A percentile compares a stretch with the other conserved stretches of the same genome.
phyloP scores from a whole-genome alignment of 2,113 vertebrate genomes.

The Chinchilla lanigera region DNA sequence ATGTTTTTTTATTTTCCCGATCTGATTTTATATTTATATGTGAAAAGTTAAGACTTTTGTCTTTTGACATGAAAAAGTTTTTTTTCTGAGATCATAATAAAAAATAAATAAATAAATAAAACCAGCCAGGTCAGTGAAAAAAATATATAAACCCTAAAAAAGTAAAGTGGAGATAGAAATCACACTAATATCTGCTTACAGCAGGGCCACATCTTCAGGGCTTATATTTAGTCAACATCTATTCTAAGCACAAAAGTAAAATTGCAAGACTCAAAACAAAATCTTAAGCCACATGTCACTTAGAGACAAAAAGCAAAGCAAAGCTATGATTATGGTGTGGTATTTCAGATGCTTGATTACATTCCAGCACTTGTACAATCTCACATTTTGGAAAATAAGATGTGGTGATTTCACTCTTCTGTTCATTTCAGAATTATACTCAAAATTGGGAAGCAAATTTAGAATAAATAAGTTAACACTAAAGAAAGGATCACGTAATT shows the following conservation, averaged over 20 bases:
- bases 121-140: not conserved
- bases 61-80: constrained; percentile 32
- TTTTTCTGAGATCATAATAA: not conserved
- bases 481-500: not conserved
- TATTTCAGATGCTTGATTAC: not conserved
- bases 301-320: not conserved
- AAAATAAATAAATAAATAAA: not conserved
- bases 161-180: not conserved
- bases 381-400: constrained; percentile 34
- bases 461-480: not conserved
- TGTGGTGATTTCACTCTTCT: constrained; percentile 48
- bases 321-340: not conserved
- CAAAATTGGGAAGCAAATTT: not conserved
- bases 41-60: constrained; percentile 42
- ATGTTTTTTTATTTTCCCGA: not conserved
- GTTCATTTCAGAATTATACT: constrained; percentile 4
- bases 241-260: constrained; percentile 28
- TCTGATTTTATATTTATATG: constrained; percentile 31
- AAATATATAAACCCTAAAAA: not conserved
- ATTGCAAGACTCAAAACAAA: not conserved
- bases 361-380: not conserved
- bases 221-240: constrained; percentile 5
- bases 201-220: not conserved
- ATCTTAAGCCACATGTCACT: not conserved
- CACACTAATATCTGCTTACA: not conserved